Base-by-base conservation (phyloP, 2,888 invertebrate genomes). In the Eilema caniola region DNA sequence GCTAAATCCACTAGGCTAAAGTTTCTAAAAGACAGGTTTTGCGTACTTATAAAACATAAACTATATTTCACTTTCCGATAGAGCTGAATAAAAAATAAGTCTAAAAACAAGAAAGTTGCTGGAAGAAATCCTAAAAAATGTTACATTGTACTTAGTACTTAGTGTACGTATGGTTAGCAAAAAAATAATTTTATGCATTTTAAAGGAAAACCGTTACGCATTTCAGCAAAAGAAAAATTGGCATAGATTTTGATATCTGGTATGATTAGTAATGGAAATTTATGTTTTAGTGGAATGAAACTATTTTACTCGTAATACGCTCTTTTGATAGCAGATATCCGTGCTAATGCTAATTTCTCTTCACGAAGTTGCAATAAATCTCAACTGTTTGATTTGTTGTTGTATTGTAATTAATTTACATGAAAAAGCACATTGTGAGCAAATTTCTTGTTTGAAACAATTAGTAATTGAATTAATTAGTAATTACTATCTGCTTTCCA, bases 221-320 rank as follows among this genome's bases (percentile, higher is more conserved):
- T 37, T 41, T 20, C 2, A n/a, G 8, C n/a, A 53, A 53, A 20
- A 53, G n/a, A 53, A 53, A 53, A 8, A 10, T 53, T 53, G 1
- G 8, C 20, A 53, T 2, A 20, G n/a, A 53, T 53, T 53, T 7
- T n/a, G n/a, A 10, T 53, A 47, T 53, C 20, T 23, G 24, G 16
- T 65, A 65, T n/a, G 23, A 11, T 14, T 57, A 65, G 31, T 56
- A 56, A 56, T 65, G 31, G 47, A 56, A 33, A 53, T 56, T n/a
- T 28, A 47, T 16, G 53, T n/a, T 33, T 37, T 53, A 59, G 37
- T 24, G 62, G 37, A 8, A 23, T 62, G 28, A 57, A 28, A 28
- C 28, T n/a, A n/a, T n/a, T n/a, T n/a, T n/a, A n/a, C n/a, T n/a
- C n/a, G n/a, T n/a, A n/a, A n/a, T n/a, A n/a, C n/a, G n/a, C n/a